Percentiles rank a stretch among this genome's conserved stretches.
These are phyloP conservation scores for Sparidentex hasta DNA, from an alignment of 2,797 vertebrate genomes.

Conservation along the genomic window DNA sequence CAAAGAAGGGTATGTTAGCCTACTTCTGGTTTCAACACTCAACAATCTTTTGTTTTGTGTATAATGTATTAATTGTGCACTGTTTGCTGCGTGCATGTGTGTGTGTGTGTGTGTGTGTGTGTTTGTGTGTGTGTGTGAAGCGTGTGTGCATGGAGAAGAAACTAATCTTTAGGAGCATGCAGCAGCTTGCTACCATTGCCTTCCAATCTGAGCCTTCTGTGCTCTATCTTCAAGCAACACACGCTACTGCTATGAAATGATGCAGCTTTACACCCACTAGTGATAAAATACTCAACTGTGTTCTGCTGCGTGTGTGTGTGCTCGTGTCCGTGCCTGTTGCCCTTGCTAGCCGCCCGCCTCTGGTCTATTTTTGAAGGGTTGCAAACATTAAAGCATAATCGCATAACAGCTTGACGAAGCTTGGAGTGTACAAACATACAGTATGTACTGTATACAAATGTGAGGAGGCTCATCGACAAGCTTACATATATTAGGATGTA, in stretches of 20 bases:
- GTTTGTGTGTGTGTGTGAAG: background rate
- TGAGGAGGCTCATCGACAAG: background rate
- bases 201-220: constrained; percentile 59
- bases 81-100: background rate
- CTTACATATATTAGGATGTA: constrained; percentile 20
- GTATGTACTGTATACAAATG: background rate
- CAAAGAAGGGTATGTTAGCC: background rate
- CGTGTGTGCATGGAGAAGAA: constrained; percentile 33
- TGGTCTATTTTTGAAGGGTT: constrained; percentile 34
- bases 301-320: constrained; percentile 5
- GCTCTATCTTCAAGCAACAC: constrained; percentile 73
- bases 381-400: constrained; percentile 34
- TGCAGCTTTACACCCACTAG: constrained; percentile 58
- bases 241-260: constrained; percentile 56
- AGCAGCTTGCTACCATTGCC: constrained; percentile 62
- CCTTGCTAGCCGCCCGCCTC: constrained; percentile 16
- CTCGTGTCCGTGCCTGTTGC: constrained; percentile 17
- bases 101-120: background rate
- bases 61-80: constrained; percentile 16
- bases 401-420: constrained; percentile 16
- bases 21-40: constrained; percentile 17
- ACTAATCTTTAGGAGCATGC: constrained; percentile 68
- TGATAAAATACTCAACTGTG: constrained; percentile 61
- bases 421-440: background rate
- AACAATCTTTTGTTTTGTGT: constrained; percentile 44